Conservation (phyloP, 2,113 vertebrate species). For the Oxygymnocypris stewartii region DNA sequence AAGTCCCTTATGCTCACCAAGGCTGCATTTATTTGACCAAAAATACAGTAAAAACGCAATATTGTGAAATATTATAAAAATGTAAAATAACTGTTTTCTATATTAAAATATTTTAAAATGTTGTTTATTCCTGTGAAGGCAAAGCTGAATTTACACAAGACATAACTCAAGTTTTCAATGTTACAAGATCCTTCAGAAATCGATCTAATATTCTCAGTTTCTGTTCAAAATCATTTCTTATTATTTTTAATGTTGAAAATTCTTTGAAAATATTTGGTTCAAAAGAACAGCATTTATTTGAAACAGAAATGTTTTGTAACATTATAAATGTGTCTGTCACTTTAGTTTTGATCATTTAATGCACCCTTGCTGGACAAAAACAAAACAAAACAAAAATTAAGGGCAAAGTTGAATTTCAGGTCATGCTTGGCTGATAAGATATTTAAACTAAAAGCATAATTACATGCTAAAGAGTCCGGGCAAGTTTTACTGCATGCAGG, state of each 20-base stretch:
- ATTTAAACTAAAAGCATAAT: not conserved
- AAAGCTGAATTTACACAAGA: too few species aligned
- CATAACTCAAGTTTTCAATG: too few species aligned
- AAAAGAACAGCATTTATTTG: not conserved
- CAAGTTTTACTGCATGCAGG: not conserved
- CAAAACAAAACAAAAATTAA: too few species aligned
- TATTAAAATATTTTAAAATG: not conserved
- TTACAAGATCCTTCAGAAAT: not conserved
- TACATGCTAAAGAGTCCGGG: not conserved
- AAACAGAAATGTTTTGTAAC: not conserved
- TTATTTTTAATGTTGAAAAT: not conserved
- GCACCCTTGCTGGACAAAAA: not conserved
- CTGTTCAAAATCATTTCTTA: not conserved
- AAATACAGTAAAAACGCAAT: not conserved
- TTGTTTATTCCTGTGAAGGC: too few species aligned
- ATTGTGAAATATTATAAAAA: not conserved
- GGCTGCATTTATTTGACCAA: not conserved
- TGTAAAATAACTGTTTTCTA: not conserved
- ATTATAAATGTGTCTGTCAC: not conserved
- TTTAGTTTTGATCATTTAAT: not conserved
- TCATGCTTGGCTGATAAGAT: not conserved
- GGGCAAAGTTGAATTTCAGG: constrained; percentile 5
- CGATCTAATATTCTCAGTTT: not conserved
- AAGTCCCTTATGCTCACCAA: too few species aligned
- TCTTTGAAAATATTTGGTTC: not conserved